A percentile compares a stretch with the other conserved stretches of the same genome.
Evolutionary conservation across 2,888 invertebrate genomes (phyloP).

Genomic region (Eupithecia subumbrata): DNA sequence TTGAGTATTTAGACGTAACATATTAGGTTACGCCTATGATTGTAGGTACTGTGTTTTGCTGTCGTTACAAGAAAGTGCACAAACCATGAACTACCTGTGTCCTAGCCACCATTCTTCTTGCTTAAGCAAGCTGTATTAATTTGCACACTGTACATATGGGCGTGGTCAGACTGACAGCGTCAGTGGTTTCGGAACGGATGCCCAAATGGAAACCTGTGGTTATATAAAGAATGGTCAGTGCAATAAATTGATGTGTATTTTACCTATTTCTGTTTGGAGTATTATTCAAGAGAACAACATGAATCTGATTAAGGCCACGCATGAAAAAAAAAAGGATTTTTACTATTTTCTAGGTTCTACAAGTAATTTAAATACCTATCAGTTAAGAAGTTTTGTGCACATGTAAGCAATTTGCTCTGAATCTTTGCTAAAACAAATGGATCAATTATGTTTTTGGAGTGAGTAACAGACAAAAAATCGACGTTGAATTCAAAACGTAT

Average conservation of each 20-base stretch:
- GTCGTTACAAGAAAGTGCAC: constrained; percentile 21
- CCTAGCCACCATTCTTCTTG: constrained; percentile 17
- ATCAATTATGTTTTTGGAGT: too few species aligned
- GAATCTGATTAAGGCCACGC: not conserved
- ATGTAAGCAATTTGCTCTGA: too few species aligned
- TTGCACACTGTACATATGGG: constrained; percentile 30
- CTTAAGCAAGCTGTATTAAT: constrained; percentile 27
- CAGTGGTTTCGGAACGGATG: constrained; percentile 18
- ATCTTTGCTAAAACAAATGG: too few species aligned
- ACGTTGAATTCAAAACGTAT: too few species aligned
- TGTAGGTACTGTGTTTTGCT: constrained; percentile 6
- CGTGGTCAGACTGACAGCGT: constrained; percentile 27
- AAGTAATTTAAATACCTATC: too few species aligned
- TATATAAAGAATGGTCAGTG: constrained; percentile 14
- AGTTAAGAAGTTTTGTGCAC: too few species aligned
- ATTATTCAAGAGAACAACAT: not conserved
- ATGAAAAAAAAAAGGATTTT: not conserved
- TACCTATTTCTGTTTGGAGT: not conserved
- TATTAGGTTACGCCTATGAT: not conserved
- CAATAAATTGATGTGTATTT: constrained; percentile 5
- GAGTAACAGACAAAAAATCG: too few species aligned
- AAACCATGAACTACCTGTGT: constrained; percentile 16
- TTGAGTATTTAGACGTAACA: not conserved
- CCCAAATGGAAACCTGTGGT: constrained; percentile 26
- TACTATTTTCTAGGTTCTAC: too few species aligned